A percentile compares a stretch with the other conserved stretches of the same genome.
phyloP scores from a whole-genome alignment of 1,140 invertebrate species.

The Hestina assimilis region DNA sequence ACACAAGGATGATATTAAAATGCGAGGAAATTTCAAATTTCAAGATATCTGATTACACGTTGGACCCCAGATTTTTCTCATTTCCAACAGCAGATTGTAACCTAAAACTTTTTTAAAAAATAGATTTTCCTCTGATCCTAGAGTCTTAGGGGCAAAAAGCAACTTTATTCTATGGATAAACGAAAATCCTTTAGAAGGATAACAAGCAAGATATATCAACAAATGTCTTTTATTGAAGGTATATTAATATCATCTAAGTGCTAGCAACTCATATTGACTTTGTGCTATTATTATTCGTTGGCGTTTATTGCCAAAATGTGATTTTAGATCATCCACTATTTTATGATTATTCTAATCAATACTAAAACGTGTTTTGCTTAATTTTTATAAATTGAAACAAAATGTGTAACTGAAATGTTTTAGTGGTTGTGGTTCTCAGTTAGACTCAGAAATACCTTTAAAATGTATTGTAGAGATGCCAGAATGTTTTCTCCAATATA shows the following conservation, averaged over 20 bases:
- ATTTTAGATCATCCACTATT: constrained; percentile 11
- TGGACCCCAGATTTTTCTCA: constrained; percentile 67
- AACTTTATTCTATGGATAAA: constrained; percentile 65
- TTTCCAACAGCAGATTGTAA: constrained; percentile 63
- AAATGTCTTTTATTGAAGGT: constrained; percentile 69
- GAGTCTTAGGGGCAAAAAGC: constrained; percentile 57
- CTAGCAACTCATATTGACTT: constrained; percentile 50
- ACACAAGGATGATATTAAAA: not conserved
- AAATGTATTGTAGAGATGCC: too few species aligned
- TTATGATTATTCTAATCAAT: constrained; percentile 4
- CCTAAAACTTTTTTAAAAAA: constrained; percentile 66
- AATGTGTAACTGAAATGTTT: too few species aligned
- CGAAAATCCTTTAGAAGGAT: constrained; percentile 72
- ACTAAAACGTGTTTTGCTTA: constrained; percentile 14
- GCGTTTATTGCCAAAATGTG: constrained; percentile 6
- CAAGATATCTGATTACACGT: constrained; percentile 49
- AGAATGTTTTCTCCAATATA: too few species aligned
- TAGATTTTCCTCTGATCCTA: constrained; percentile 60
- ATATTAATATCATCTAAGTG: constrained; percentile 48
- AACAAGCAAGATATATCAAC: constrained; percentile 69
- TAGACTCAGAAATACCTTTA: too few species aligned
- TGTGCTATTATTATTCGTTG: constrained; percentile 25
- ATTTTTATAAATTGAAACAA: not conserved
- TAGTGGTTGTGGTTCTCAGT: too few species aligned
- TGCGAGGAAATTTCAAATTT: constrained; percentile 30